These are phyloP conservation scores for Cephus runcator DNA, from an alignment of 2,888 invertebrate genomes.

Conservation along the genomic window DNA sequence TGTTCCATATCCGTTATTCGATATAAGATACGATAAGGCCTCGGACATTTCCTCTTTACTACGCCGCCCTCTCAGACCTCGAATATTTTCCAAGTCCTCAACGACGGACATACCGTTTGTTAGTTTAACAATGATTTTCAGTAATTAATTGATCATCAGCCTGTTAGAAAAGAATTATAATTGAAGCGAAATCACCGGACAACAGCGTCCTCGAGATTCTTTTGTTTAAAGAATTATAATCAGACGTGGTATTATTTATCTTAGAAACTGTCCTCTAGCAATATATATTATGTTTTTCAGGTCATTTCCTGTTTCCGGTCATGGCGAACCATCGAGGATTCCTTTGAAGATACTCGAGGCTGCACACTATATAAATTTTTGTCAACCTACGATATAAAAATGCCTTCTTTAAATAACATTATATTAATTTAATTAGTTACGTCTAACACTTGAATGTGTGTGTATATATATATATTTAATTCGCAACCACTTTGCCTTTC, in stretches of 20 bases:
- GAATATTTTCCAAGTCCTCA: constrained; percentile 41
- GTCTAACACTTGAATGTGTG: constrained; percentile 31
- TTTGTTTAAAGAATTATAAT: background rate
- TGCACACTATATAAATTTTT: constrained; percentile 46
- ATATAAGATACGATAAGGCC: constrained; percentile 60
- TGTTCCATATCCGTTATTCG: constrained; percentile 51
- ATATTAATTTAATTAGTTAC: constrained; percentile 46
- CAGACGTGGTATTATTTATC: background rate
- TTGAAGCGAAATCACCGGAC: background rate
- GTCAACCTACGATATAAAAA: constrained; percentile 53
- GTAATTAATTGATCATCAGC: background rate
- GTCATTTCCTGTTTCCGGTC: background rate
- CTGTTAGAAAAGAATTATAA: background rate
- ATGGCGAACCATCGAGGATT: constrained; percentile 9
- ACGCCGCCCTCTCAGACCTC: constrained; percentile 44
- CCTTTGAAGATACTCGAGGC: constrained; percentile 50
- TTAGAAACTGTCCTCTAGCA: background rate
- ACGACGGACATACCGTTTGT: background rate
- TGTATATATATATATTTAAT: constrained; percentile 32
- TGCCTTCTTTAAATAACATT: constrained; percentile 47
- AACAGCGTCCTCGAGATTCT: background rate
- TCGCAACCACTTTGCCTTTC: constrained; percentile 20
- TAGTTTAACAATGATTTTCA: background rate
- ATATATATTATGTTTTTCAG: background rate
- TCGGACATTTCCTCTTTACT: constrained; percentile 53